Evolutionary conservation across 2,797 vertebrate species (phyloP).

Genomic region (Carduelis carduelis): DNA sequence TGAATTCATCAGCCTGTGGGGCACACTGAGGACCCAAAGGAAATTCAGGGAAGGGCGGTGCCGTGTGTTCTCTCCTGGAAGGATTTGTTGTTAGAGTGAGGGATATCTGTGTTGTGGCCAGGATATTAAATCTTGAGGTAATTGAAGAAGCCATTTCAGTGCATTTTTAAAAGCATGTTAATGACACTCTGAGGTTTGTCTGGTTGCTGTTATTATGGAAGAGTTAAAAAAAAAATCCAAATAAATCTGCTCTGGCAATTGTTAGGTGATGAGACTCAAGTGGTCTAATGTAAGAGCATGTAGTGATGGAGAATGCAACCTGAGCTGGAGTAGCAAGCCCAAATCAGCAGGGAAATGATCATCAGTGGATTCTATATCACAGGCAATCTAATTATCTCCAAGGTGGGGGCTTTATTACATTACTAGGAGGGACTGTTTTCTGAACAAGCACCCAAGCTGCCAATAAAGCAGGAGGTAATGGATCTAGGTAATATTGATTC

Average conservation of each 20-base stretch:
- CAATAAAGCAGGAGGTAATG: constrained; percentile 53
- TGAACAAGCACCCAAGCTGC: constrained; percentile 46
- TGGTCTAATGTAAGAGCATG: not conserved
- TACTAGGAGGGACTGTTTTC: constrained; percentile 54
- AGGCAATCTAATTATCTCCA: constrained; percentile 48
- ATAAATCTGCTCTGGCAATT: not conserved
- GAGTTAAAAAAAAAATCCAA: not conserved
- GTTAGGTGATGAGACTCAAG: constrained; percentile 18
- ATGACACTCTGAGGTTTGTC: constrained; percentile 40
- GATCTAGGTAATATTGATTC: constrained; percentile 43
- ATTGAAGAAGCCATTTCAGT: constrained; percentile 28
- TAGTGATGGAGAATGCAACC: constrained; percentile 37
- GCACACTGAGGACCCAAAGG: not conserved
- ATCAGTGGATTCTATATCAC: constrained; percentile 36
- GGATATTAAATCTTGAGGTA: constrained; percentile 20
- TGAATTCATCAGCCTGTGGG: not conserved
- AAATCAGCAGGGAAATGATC: constrained; percentile 41
- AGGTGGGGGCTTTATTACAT: constrained; percentile 56
- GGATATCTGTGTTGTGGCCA: not conserved
- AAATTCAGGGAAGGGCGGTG: fast-evolving
- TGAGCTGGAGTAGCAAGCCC: constrained; percentile 34
- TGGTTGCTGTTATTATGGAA: constrained; percentile 11
- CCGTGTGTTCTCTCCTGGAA: not conserved
- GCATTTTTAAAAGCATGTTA: constrained; percentile 41
- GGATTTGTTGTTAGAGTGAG: not conserved